Conservation (phyloP, 2,888 invertebrate genomes). For the Tenthredo amoena region DNA sequence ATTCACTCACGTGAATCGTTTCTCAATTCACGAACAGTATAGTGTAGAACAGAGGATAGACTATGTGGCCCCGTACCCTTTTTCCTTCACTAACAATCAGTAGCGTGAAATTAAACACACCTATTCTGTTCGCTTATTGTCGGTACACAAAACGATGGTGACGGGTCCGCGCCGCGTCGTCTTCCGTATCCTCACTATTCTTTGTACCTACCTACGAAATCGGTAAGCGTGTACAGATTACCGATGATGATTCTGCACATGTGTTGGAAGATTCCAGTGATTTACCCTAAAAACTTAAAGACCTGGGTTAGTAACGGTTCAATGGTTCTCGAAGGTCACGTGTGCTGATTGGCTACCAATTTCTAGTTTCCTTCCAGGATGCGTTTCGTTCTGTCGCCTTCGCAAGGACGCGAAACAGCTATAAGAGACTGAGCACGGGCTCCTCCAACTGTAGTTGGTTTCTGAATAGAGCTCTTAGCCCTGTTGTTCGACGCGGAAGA, state of each 20-base stretch:
- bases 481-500: not conserved
- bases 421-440: constrained; percentile 59
- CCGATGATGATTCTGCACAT: constrained; percentile 10
- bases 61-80: constrained; percentile 18
- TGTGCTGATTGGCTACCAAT: constrained; percentile 47
- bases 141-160: not conserved
- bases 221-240: constrained; percentile 16
- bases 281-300: constrained; percentile 28
- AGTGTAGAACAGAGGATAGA: not conserved
- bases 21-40: constrained; percentile 38
- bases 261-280: constrained; percentile 24
- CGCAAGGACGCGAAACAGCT: constrained; percentile 60
- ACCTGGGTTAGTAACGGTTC: constrained; percentile 50
- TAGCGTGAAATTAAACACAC: constrained; percentile 42
- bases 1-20: constrained; percentile 40
- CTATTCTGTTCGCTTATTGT: constrained; percentile 27
- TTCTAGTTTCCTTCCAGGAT: constrained; percentile 61
- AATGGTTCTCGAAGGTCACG: constrained; percentile 57
- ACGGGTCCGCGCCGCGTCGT: not conserved
- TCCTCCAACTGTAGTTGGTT: constrained; percentile 34
- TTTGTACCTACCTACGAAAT: not conserved
- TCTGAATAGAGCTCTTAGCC: constrained; percentile 31
- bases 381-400: constrained; percentile 62
- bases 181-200: not conserved
- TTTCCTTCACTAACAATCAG: not conserved